phyloP scores from a whole-genome alignment of 2,113 vertebrate species.

The Campylomormyrus tamandua region DNA sequence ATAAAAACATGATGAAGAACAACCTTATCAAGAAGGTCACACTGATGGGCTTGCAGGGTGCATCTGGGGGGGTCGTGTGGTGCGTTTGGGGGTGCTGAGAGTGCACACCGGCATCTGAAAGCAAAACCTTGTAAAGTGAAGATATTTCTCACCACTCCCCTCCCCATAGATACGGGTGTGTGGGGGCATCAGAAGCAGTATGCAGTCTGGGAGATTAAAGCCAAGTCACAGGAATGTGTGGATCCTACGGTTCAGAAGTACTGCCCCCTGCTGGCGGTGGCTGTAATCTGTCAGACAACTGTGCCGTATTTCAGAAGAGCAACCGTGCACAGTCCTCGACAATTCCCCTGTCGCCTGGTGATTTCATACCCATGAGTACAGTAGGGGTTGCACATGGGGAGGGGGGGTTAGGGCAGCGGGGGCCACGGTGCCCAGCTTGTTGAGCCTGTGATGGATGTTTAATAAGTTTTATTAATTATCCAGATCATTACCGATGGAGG shows the following conservation, averaged over 20 bases:
- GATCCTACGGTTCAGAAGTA: not conserved
- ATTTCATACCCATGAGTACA: slow-evolving; percentile 18
- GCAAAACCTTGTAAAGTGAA: not conserved
- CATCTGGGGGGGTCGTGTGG: not conserved
- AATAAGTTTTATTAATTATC: slow-evolving; percentile 55
- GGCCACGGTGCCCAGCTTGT: slow-evolving; percentile 45
- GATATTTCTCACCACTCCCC: not conserved
- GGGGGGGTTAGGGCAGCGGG: slow-evolving; percentile 33
- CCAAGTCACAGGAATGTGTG: not conserved
- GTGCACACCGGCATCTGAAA: not conserved
- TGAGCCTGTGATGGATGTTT: slow-evolving; percentile 58
- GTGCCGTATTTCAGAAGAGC: slow-evolving; percentile 20
- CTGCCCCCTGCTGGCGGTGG: not conserved
- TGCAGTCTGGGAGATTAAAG: not conserved
- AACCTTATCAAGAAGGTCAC: not conserved
- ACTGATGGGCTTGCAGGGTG: not conserved
- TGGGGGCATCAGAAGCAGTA: not conserved
- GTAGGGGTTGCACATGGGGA: slow-evolving; percentile 19
- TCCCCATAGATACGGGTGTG: not conserved
- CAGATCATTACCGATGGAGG: slow-evolving; percentile 51
- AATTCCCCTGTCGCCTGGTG: not conserved
- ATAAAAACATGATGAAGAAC: not conserved
- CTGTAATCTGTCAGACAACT: not conserved
- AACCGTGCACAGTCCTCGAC: not conserved
- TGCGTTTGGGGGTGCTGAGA: no score